Conservation (phyloP, 2,113 vertebrate genomes). For the Quiscalus mexicanus region DNA sequence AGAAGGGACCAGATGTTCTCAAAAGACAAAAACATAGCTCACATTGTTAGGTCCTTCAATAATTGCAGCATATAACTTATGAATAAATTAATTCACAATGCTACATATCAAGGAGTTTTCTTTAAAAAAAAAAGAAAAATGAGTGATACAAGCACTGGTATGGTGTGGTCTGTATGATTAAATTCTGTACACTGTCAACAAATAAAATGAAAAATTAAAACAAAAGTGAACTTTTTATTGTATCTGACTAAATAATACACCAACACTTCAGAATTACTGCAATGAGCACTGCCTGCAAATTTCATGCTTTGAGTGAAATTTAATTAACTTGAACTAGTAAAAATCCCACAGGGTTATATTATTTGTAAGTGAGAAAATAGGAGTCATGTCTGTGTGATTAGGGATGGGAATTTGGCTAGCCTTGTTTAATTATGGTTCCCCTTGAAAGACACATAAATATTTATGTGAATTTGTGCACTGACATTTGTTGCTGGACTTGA, state of each 20-base stretch:
- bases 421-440: background rate
- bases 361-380: constrained; percentile 42
- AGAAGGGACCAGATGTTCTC: background rate
- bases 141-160: background rate
- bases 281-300: background rate
- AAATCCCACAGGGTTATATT: constrained; percentile 16
- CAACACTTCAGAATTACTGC: background rate
- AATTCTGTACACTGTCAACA: background rate
- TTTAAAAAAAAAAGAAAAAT: background rate
- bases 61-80: background rate
- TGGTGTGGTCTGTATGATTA: background rate
- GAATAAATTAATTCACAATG: background rate
- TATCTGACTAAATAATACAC: background rate
- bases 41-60: background rate
- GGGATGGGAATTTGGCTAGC: constrained; percentile 6
- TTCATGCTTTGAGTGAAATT: constrained; percentile 44
- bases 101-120: background rate
- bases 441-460: constrained; percentile 36
- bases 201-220: background rate
- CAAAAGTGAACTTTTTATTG: background rate
- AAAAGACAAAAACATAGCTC: background rate
- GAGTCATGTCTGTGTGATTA: background rate
- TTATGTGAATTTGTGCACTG: constrained; percentile 5
- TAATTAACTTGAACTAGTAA: constrained; percentile 55
- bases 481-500: background rate